phyloP scores from a whole-genome alignment of 2,113 vertebrate species.

The Myotis lucifugus region DNA sequence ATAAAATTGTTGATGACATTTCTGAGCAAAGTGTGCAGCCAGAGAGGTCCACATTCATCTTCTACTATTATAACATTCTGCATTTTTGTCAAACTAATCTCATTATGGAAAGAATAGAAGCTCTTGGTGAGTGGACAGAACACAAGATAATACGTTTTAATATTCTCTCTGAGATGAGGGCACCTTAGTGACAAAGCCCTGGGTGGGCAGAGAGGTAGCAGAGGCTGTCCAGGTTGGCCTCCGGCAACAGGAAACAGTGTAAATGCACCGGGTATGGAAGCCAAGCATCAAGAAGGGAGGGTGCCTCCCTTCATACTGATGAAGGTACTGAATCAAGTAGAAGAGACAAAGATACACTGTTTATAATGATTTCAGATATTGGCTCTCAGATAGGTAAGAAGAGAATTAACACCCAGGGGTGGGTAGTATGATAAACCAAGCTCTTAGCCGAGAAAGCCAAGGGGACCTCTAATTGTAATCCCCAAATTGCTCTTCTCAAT shows the following conservation, averaged over 20 bases:
- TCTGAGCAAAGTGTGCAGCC: not conserved
- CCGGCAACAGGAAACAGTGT: not conserved
- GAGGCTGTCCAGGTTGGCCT: not conserved
- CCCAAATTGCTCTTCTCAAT: not conserved
- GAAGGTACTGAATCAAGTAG: not conserved
- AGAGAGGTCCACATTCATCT: not conserved
- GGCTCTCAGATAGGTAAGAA: not conserved
- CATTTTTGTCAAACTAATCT: not conserved
- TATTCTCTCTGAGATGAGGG: not conserved
- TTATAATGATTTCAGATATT: not conserved
- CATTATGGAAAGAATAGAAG: not conserved
- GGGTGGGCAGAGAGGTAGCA: not conserved
- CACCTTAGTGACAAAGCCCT: not conserved
- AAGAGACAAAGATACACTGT: not conserved
- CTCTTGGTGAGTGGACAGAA: not conserved
- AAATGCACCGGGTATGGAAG: not conserved
- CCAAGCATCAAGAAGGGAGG: not conserved
- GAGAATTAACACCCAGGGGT: not conserved
- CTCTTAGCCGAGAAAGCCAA: constrained; percentile 7
- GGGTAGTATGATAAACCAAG: not conserved
- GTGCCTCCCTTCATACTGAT: not conserved
- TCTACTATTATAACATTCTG: not conserved
- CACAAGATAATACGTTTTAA: not conserved
- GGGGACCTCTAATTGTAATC: not conserved
- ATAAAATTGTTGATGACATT: not conserved